Percentiles rank a stretch among this genome's conserved stretches.
Conservation (phyloP, 2,797 vertebrate genomes). For the Trematomus bernacchii region DNA sequence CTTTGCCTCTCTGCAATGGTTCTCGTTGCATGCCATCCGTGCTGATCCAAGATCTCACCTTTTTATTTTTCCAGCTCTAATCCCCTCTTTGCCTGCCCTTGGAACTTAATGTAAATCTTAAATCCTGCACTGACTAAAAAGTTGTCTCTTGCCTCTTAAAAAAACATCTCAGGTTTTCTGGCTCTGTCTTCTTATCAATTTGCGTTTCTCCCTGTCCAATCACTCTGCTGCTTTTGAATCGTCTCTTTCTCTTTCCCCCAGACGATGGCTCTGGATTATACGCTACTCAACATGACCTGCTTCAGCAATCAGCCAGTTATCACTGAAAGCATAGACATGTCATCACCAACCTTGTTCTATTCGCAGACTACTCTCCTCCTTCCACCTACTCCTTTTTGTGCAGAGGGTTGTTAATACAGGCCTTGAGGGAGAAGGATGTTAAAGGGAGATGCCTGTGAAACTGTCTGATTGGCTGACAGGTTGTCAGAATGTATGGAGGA, state of each 20-base stretch:
- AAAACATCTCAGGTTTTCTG: not conserved
- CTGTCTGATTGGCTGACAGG: slow-evolving; percentile 16
- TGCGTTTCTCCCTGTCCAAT: not conserved
- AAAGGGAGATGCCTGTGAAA: slow-evolving; percentile 5
- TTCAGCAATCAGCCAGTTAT: slow-evolving; percentile 34
- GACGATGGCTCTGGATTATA: slow-evolving; percentile 8
- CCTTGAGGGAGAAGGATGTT: slow-evolving; percentile 8
- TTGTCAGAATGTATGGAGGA: slow-evolving; percentile 5
- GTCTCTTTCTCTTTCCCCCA: not conserved
- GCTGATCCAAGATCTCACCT: slow-evolving; percentile 21
- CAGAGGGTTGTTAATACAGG: slow-evolving; percentile 20
- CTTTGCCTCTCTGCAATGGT: slow-evolving; percentile 11
- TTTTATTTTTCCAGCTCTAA: slow-evolving; percentile 15
- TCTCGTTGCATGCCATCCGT: slow-evolving; percentile 42
- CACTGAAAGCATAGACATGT: slow-evolving; percentile 22
- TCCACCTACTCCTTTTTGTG: slow-evolving; percentile 16
- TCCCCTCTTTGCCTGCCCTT: slow-evolving; percentile 34
- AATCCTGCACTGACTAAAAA: slow-evolving; percentile 10
- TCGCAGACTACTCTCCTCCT: slow-evolving; percentile 6
- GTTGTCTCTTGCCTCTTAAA: not conserved
- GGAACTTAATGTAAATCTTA: slow-evolving; percentile 21
- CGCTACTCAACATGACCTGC: slow-evolving; percentile 6
- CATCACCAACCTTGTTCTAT: slow-evolving; percentile 33
- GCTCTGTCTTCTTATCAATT: slow-evolving; percentile 2
- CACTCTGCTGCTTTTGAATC: not conserved